Evolutionary conservation across 2,113 vertebrate species (phyloP).

Genomic region (Deroptyus accipitrinus): DNA sequence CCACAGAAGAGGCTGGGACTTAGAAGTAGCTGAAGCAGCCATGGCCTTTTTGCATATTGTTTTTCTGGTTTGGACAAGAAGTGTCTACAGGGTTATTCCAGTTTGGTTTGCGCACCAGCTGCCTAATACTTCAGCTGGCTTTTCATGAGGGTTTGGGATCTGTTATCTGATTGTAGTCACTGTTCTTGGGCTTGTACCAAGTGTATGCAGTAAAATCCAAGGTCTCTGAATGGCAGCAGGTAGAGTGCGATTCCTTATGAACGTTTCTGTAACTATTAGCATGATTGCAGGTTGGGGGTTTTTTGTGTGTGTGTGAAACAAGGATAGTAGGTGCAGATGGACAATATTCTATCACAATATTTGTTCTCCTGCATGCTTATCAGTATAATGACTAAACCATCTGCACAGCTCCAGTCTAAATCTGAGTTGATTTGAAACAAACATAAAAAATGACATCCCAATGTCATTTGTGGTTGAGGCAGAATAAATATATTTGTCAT

Average conservation of each 20-base stretch:
- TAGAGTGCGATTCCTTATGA: neutral
- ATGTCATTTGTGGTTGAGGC: neutral
- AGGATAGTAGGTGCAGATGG: neutral
- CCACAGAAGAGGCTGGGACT: neutral
- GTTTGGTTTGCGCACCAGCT: neutral
- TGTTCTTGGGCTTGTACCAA: neutral
- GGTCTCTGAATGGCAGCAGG: neutral
- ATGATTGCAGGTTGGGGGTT: neutral
- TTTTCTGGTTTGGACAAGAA: neutral
- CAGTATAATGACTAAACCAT: neutral
- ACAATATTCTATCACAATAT: neutral
- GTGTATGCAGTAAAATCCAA: neutral
- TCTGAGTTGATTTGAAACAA: neutral
- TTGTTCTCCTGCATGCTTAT: neutral
- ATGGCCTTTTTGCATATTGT: neutral
- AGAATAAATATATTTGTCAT: neutral
- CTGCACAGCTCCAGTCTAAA: neutral
- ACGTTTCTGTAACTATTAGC: neutral
- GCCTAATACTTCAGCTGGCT: neutral
- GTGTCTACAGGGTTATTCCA: neutral
- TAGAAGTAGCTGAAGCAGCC: neutral
- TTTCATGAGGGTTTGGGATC: neutral
- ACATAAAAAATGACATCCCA: neutral
- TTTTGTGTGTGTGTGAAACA: neutral
- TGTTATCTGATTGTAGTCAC: neutral